phyloP scores from a whole-genome alignment of 2,888 invertebrate genomes.

The Cyclophora albipunctata region DNA sequence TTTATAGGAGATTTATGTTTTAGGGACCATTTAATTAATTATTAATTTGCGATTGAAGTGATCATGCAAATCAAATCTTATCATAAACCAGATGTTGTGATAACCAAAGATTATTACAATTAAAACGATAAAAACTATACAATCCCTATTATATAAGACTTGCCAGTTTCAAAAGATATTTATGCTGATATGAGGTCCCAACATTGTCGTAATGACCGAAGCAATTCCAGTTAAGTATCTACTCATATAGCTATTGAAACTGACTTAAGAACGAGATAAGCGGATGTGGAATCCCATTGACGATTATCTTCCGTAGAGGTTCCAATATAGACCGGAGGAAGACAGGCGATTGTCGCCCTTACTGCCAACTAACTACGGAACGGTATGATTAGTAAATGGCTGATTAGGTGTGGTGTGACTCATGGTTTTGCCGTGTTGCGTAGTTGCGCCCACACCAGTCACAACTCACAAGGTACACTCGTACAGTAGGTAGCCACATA shows the following conservation, averaged over 20 bases:
- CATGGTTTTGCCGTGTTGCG: conserved; percentile 18
- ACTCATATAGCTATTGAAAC: not conserved
- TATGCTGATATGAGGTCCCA: too few relatives aligned
- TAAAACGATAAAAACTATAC: too few relatives aligned
- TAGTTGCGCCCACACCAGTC: conserved; percentile 15
- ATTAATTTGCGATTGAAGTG: too few relatives aligned
- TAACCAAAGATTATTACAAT: too few relatives aligned
- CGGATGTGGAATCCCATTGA: conserved; percentile 8
- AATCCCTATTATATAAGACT: too few relatives aligned
- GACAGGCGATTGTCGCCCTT: conserved; percentile 4
- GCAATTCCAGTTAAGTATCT: too few relatives aligned
- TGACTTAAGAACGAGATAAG: conserved; percentile 3
- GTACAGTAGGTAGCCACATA: conserved; percentile 7
- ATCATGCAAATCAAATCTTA: too few relatives aligned
- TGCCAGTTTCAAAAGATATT: too few relatives aligned
- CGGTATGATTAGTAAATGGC: conserved; percentile 17
- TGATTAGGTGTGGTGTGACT: conserved; percentile 18
- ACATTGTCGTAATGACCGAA: too few relatives aligned
- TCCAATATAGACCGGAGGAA: not conserved
- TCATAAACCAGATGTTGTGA: too few relatives aligned
- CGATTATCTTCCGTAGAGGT: conserved; percentile 7
- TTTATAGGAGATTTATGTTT: too few relatives aligned
- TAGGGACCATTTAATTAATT: too few relatives aligned
- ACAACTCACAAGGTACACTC: not conserved
- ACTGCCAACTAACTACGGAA: conserved; percentile 4